Evolutionary conservation across 2,113 vertebrate genomes (phyloP).

Genomic region (Ovibos moschatus): DNA sequence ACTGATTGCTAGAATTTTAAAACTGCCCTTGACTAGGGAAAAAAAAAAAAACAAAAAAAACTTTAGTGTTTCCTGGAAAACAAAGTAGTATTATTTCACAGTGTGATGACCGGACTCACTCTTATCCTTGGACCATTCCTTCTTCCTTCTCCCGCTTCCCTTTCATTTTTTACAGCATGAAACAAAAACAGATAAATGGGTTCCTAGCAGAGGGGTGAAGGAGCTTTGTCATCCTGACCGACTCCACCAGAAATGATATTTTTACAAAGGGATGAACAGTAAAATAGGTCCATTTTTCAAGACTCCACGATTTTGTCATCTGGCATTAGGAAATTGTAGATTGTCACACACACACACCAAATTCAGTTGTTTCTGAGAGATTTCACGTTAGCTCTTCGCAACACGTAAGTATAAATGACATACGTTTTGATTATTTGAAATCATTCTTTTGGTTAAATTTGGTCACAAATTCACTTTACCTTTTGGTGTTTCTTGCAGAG

Average conservation of each 20-base stretch:
- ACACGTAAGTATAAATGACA: not conserved
- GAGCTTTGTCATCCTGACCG: not conserved
- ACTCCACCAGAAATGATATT: not conserved
- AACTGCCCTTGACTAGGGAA: not conserved
- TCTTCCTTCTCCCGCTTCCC: not conserved
- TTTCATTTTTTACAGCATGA: not conserved
- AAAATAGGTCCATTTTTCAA: not conserved
- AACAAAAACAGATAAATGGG: not conserved
- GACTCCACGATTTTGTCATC: not conserved
- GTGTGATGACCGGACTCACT: not conserved
- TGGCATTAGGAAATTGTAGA: not conserved
- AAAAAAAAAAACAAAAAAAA: not conserved
- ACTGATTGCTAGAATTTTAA: constrained; percentile 48
- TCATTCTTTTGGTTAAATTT: not conserved
- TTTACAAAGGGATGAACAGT: not conserved
- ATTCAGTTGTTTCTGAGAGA: not conserved
- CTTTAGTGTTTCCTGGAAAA: not conserved
- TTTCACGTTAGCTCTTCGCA: not conserved
- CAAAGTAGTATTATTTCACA: not conserved
- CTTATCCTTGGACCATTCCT: not conserved
- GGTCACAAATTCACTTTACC: constrained; percentile 38
- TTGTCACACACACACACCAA: not conserved
- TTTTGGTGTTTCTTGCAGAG: not conserved
- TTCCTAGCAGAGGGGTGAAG: not conserved
- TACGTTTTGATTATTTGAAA: not conserved